These are phyloP conservation scores for Cyphomyrus discorhynchus DNA, from an alignment of 2,113 vertebrate species.

Conservation along the genomic window DNA sequence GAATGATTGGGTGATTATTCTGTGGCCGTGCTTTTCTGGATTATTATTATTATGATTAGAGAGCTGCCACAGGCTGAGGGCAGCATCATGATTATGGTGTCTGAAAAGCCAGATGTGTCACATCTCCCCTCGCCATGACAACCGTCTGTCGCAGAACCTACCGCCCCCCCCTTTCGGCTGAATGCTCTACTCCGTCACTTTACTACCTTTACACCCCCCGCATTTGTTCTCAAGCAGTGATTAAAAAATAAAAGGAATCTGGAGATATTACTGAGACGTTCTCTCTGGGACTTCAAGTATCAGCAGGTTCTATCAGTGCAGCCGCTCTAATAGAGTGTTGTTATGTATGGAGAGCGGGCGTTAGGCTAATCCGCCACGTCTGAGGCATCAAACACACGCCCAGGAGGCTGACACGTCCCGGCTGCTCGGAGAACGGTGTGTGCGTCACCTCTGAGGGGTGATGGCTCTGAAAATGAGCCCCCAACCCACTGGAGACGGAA, in stretches of 20 bases:
- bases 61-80: not conserved
- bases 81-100: not conserved
- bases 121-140: slow-evolving; percentile 17
- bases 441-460: not conserved
- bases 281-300: not conserved
- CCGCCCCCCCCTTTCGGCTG: not conserved
- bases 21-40: not conserved
- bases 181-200: not conserved
- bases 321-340: not conserved
- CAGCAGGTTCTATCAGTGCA: not conserved
- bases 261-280: not conserved
- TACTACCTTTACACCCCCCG: not conserved
- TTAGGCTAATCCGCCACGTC: not conserved
- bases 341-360: not conserved
- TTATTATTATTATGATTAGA: not conserved
- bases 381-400: not conserved
- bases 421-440: not conserved
- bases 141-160: not conserved
- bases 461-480: not conserved
- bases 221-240: not conserved
- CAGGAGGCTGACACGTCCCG: not conserved
- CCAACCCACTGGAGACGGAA: not conserved
- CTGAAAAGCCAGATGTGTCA: not conserved
- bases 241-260: slow-evolving; percentile 10
- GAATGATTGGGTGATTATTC: not conserved